Evolutionary conservation across 2,113 vertebrate species (phyloP), one percentile per base, ranked within the genome.

Genomic region (Uropsilus gracilis): DNA sequence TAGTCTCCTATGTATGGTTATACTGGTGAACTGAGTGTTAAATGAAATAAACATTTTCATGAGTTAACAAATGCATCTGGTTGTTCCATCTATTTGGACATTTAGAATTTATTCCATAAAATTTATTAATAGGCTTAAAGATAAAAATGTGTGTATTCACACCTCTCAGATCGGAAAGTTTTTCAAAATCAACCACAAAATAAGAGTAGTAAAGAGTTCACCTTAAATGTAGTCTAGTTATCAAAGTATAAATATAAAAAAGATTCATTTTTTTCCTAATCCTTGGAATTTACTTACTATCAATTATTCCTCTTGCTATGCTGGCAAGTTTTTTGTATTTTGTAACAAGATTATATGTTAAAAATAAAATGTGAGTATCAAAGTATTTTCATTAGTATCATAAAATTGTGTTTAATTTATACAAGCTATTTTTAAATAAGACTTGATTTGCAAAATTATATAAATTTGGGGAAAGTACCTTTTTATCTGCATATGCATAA

Each of bases 301-400:
- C 6, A 34, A 6, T 13, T 83, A 1, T 57, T 80, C 8, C n/a
- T 91, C 26, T 37, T 7, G 73, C 37, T 55, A 71, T 12, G 14
- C 28, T 46, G 28, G 63, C 16, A 80, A n/a, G 6, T 32, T 46
- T 37, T 0, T 66, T 72, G 10, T 13, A 71, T 87, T 92, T 37
- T 92, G 18, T 73, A 78, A 34, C 87, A 3, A 50, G 24, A 48
- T 3, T 4, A 24, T 37, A 37, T 68, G 34, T 44, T 59, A 80
- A 96, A 91, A n/a, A 26, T 20, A 64, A 89, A 59, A 64, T 32
- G 24, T 64, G 80, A 84, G 63, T 57, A 42, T 39, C n/a, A 87
- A 68, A 83, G 3, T 20, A 39, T 17, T 50, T 85, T 59, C 89
- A n/a, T 69, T 80, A 48, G 50, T 46, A 10, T 42, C 64, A 12